A percentile compares a stretch with the other conserved stretches of the same genome.
Evolutionary conservation across 2,888 invertebrate genomes (phyloP).

Genomic region (Chirona hameri): DNA sequence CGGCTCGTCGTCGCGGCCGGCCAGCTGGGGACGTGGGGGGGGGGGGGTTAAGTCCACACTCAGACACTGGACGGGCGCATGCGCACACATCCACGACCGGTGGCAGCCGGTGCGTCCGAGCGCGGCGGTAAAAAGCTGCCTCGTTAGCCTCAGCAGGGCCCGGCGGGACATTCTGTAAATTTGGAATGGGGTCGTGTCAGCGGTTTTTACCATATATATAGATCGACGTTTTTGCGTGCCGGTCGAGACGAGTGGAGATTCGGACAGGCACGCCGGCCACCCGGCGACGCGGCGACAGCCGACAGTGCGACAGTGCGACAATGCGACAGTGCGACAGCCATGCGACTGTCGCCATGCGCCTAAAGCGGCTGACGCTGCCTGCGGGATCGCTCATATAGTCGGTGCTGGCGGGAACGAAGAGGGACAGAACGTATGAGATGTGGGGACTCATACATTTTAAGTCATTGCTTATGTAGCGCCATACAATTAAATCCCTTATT

Average conservation of each 20-base stretch:
- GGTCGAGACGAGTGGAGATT: background rate
- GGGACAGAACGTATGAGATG: too few relatives aligned
- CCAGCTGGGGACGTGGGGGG: too few relatives aligned
- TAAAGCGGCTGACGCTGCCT: too few relatives aligned
- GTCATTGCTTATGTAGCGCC: too few relatives aligned
- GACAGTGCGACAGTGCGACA: background rate
- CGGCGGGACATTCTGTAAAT: background rate
- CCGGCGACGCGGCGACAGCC: background rate
- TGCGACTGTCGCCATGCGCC: background rate
- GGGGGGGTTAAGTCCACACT: too few relatives aligned
- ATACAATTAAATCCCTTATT: too few relatives aligned
- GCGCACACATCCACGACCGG: background rate
- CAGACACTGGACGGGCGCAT: background rate
- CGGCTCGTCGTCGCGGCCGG: background rate
- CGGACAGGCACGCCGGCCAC: background rate
- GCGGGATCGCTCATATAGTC: too few relatives aligned
- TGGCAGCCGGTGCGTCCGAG: background rate
- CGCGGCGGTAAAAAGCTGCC: background rate
- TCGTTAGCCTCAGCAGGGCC: background rate
- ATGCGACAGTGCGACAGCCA: background rate
- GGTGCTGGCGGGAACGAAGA: too few relatives aligned
- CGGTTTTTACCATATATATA: background rate
- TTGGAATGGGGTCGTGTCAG: conserved; percentile 25
- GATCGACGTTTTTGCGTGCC: background rate
- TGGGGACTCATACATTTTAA: too few relatives aligned